Base-by-base conservation (phyloP, 1,140 invertebrate genomes). In the Drosophila willistoni region DNA sequence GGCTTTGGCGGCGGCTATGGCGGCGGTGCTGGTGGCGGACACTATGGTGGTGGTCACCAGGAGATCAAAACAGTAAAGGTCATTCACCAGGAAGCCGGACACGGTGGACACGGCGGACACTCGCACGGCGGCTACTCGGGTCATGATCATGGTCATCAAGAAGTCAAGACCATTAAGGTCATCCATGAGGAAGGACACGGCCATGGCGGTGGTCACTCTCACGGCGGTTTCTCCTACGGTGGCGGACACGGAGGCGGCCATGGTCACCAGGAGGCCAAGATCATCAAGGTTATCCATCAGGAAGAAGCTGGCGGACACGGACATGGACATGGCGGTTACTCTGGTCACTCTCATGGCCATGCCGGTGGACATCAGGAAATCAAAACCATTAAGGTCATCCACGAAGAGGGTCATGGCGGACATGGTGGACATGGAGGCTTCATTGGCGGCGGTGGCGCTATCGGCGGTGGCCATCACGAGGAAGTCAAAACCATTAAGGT, bases 361-460 rank as follows among this genome's bases (percentile, higher is more conserved):
- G 72, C 61, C 29, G 80, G 64, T 13, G 77, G 73, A 29, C 71
- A 78, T 7, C 68, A 77, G 39, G 77, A 84, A 19, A 77, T 91
- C 1, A 91, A 91, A 47, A 86, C 75, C 17, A 80, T 91, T 14
- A 86, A 90, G 60, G 90, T 91, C 7, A 91, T 91, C 60, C 90
- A 91, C 7, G 75, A 91, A 63, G 85, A 91, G 57, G 76, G 57
- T 22, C 44, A 51, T 4, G 44, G 17, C 5, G 17, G 19, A 10
- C 17, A 79, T 33, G 69, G 73, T 42, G 71, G 55, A 6, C 77
- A 78, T 29, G 71, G 55, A 17, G 64, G 71, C 17, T 64, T 55
- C 60, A 59, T 34, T 25, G 57, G 39, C 14, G 69, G 64, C 14
- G 63, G 71, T n/a, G 12, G 36, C 36, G 34, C 29, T 29, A 0